phyloP scores from a whole-genome alignment of 1,140 invertebrate genomes.

The Whitmania pigra region DNA sequence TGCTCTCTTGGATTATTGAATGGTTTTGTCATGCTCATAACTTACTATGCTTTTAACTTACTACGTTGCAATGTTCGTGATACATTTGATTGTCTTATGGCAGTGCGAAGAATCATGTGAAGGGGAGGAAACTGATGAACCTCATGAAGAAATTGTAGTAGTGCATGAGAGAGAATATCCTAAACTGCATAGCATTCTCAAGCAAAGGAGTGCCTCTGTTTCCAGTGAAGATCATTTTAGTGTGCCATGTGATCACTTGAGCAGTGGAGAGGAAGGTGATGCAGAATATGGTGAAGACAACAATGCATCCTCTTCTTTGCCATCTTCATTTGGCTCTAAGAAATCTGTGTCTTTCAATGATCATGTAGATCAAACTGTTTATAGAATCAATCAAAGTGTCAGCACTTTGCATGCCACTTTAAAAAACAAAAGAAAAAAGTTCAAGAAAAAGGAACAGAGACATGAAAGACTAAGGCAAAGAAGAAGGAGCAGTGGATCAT shows the following conservation, averaged over 20 bases:
- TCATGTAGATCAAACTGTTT: constrained; percentile 35
- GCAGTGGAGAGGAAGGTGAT: background rate
- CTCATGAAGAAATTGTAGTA: constrained; percentile 34
- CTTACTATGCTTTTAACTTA: too few relatives aligned
- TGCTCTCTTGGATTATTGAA: too few relatives aligned
- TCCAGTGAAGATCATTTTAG: constrained; percentile 33
- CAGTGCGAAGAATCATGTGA: constrained; percentile 26
- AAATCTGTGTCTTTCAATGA: constrained; percentile 38
- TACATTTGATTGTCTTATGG: too few relatives aligned
- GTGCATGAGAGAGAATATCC: constrained; percentile 31
- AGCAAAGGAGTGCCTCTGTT: constrained; percentile 38
- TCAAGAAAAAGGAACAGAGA: constrained; percentile 34
- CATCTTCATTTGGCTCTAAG: constrained; percentile 20
- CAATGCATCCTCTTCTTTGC: background rate
- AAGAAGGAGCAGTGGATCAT: constrained; percentile 28
- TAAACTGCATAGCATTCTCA: constrained; percentile 38
- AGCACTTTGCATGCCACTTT: constrained; percentile 35
- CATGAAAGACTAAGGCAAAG: constrained; percentile 21
- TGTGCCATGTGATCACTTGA: background rate
- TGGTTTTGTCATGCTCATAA: too few relatives aligned
- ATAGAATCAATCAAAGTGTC: constrained; percentile 32
- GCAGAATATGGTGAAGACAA: constrained; percentile 19
- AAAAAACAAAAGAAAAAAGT: constrained; percentile 35
- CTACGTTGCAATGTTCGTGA: too few relatives aligned
- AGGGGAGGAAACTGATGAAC: constrained; percentile 27